Percentiles rank a stretch among this genome's conserved stretches.
These are phyloP conservation scores for Catostylus mosaicus DNA, from an alignment of 30 jellyfish, hydroid and myxozoan species.

Conservation along the genomic window DNA sequence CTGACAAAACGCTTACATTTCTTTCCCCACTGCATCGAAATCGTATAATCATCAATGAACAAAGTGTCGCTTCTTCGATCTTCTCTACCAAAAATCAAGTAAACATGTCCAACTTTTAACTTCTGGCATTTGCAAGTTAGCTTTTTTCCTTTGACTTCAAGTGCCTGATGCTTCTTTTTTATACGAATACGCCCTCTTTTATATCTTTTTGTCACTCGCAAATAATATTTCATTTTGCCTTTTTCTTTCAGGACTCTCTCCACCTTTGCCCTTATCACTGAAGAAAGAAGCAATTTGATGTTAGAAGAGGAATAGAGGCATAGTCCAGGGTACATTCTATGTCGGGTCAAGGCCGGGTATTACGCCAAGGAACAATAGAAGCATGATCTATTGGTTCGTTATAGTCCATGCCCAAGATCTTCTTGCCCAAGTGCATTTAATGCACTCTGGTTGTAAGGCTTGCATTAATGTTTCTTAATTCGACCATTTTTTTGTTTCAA, in stretches of 20 bases:
- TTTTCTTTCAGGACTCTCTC: conserved; percentile 66
- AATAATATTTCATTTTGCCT: conserved; percentile 52
- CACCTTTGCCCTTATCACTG: conserved; percentile 80
- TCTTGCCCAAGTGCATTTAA: no score
- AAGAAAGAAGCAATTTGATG: no score
- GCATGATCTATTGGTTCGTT: no score
- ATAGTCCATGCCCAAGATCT: no score
- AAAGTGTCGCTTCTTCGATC: conserved; percentile 77
- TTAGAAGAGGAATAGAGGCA: no score
- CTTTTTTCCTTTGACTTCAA: conserved; percentile 75
- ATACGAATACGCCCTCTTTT: conserved; percentile 76
- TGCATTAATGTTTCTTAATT: no score
- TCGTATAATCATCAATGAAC: conserved; percentile 73
- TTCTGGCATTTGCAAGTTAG: conserved; percentile 73
- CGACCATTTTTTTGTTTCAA: no score
- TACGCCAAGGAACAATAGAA: no score
- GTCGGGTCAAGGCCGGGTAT: no score
- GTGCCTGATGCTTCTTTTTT: conserved; percentile 68
- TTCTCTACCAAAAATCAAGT: conserved; percentile 81
- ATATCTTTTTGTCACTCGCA: conserved; percentile 78
- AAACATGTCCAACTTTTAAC: conserved; percentile 61
- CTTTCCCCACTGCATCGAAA: conserved; percentile 85
- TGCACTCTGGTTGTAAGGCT: no score
- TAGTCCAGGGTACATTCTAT: no score
- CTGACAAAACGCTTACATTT: conserved; percentile 68